Percentiles rank a stretch among this genome's conserved stretches.
These are phyloP conservation scores for Holocentrus rufus DNA, from an alignment of 2,797 vertebrate species.

Conservation along the genomic window DNA sequence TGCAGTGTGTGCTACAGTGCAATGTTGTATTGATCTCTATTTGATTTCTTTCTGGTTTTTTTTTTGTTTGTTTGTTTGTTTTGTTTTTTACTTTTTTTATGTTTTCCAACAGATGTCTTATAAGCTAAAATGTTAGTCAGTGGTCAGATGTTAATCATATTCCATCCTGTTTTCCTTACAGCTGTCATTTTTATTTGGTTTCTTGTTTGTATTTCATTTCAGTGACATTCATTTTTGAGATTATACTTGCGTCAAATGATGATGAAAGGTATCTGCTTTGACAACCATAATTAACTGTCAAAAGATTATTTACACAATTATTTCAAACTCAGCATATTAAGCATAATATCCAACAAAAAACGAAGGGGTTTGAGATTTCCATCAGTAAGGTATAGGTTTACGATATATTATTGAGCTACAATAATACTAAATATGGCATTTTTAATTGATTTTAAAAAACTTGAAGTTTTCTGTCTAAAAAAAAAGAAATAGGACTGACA, in stretches of 20 bases:
- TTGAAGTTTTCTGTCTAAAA: conserved; percentile 64
- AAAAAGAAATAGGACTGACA: conserved; percentile 53
- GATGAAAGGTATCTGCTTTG: conserved; percentile 53
- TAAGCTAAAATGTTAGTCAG: conserved; percentile 67
- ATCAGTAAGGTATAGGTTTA: conserved; percentile 46
- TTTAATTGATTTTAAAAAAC: conserved; percentile 59
- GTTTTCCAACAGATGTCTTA: conserved; percentile 54
- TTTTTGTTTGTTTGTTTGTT: conserved; percentile 32
- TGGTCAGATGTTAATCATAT: conserved; percentile 59
- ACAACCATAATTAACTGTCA: conserved; percentile 42
- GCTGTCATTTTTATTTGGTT: conserved; percentile 24
- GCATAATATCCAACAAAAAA: conserved; percentile 44
- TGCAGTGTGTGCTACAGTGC: conserved; percentile 69
- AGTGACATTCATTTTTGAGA: conserved; percentile 32
- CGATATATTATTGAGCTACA: conserved; percentile 26
- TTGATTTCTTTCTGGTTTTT: conserved; percentile 51
- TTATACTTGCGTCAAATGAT: conserved; percentile 33
- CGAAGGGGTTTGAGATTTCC: conserved; percentile 45
- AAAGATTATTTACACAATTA: conserved; percentile 48
- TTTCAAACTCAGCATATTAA: conserved; percentile 58
- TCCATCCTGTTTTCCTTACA: conserved; percentile 41
- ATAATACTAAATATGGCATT: conserved; percentile 55
- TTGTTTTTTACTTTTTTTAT: conserved; percentile 48
- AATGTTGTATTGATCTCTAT: conserved; percentile 62
- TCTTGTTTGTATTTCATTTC: conserved; percentile 14